Evolutionary conservation across 2,113 vertebrate species (phyloP), one percentile per base, ranked within the genome.

Genomic region (Fulmarus glacialis): DNA sequence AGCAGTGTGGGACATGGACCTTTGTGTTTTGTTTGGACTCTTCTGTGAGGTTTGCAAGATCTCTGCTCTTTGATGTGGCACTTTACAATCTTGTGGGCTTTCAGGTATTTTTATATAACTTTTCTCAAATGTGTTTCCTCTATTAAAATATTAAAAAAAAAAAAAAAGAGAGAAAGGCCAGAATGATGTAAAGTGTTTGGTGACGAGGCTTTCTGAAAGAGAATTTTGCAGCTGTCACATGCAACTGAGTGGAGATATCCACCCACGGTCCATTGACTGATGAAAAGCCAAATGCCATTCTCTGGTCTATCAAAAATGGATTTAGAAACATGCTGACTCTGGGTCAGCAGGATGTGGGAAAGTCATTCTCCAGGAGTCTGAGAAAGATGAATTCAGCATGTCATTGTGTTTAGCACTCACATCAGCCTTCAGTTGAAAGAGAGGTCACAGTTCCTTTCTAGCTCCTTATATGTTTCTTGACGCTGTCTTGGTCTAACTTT

Each of bases 21-120:
- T 67, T 81, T 0, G 0, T 32, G 47, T 52, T 79, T 89, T 53
- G 23, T 93, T 77, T 0, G 0, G n/a, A 29, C 47, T 81, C n/a
- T 42, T 43, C 52, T 73, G 22, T 64, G 62, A 50, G 32, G 21
- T 80, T 90, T 3, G 2, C 48, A 56, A 21, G 15, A 22, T 48
- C 55, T 52, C 91, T 4, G 1, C 36, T 78, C 34, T 83, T 81
- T 30, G 23, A 52, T 82, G 27, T 85, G 36, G 13, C 14, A 60
- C 30, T 87, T 96, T 1, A 68, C 32, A 64, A 63, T 58, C 36
- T 34, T 84, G 5, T 0, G 4, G 12, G 8, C 20, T 87, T 87
- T 92, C 5, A 7, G 34, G 4, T 85, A 32, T 79, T 89, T 78
- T 89, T 71, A 20, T 67, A 9, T 68, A 56, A 32, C 34, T 95